phyloP scores from a whole-genome alignment of 2,113 vertebrate genomes.

The Campylomormyrus numenius region DNA sequence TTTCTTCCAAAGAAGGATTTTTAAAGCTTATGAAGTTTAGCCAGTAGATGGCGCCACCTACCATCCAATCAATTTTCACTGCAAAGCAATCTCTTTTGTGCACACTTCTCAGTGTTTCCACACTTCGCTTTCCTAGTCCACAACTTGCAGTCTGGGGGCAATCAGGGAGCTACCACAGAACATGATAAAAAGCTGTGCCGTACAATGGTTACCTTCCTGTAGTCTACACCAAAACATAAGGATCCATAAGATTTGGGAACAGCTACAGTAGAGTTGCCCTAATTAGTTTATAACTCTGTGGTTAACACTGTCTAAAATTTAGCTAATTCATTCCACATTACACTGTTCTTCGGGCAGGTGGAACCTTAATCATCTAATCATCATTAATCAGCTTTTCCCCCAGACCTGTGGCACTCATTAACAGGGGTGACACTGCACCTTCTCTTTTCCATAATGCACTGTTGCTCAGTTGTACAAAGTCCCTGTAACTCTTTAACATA shows the following conservation, averaged over 20 bases:
- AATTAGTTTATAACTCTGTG: not conserved
- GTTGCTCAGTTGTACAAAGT: not conserved
- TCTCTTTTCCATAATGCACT: not conserved
- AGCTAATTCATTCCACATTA: not conserved
- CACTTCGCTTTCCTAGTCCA: not conserved
- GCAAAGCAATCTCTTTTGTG: not conserved
- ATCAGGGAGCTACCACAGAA: not conserved
- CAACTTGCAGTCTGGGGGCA: not conserved
- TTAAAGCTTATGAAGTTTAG: not conserved
- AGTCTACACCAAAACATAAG: not conserved
- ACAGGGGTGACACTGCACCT: not conserved
- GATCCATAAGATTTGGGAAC: not conserved
- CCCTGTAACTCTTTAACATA: not conserved
- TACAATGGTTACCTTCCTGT: not conserved
- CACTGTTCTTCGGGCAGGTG: not conserved
- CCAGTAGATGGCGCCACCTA: not conserved
- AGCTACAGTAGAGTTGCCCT: not conserved
- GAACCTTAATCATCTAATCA: not conserved
- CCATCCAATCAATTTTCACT: not conserved
- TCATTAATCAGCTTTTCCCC: not conserved
- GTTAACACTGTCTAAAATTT: not conserved
- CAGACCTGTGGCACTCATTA: not conserved
- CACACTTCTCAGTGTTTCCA: not conserved
- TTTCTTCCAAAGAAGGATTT: not conserved
- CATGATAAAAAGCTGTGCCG: not conserved